These are phyloP conservation scores for Dynastes hyllus DNA, from an alignment of 2,888 invertebrate species.

Conservation along the genomic window DNA sequence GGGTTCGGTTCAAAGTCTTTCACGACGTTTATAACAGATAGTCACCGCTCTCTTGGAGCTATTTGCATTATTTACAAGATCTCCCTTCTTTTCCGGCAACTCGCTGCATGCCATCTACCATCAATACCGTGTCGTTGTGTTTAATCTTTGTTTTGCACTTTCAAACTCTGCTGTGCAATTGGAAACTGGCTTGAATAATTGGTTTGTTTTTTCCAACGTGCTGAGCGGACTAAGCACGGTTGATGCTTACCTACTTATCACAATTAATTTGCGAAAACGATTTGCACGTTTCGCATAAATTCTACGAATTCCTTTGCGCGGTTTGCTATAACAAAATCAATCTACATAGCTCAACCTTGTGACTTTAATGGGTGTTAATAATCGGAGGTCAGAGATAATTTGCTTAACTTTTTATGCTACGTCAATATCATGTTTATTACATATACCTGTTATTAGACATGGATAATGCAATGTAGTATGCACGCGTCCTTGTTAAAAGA, in stretches of 20 bases:
- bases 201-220: background rate
- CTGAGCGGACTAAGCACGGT: background rate
- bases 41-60: too few species aligned
- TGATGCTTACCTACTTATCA: background rate
- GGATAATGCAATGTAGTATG: background rate
- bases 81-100: too few species aligned
- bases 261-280: conserved; percentile 23
- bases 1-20: too few species aligned
- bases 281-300: conserved; percentile 24
- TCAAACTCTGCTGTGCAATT: background rate
- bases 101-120: too few species aligned
- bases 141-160: background rate
- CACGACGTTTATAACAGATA: too few species aligned
- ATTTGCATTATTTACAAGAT: too few species aligned
- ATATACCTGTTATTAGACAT: conserved; percentile 1
- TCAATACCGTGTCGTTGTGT: too few species aligned
- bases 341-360: conserved; percentile 39
- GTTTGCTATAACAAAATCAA: conserved; percentile 7
- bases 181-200: background rate
- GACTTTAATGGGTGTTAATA: conserved; percentile 45
- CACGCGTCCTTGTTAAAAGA: background rate
- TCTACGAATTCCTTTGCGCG: too few species aligned
- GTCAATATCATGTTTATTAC: conserved; percentile 36
- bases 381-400: conserved; percentile 47
- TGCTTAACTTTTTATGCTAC: conserved; percentile 36